phyloP scores from a whole-genome alignment of 2,888 invertebrate species.

The Caprella mutica region DNA sequence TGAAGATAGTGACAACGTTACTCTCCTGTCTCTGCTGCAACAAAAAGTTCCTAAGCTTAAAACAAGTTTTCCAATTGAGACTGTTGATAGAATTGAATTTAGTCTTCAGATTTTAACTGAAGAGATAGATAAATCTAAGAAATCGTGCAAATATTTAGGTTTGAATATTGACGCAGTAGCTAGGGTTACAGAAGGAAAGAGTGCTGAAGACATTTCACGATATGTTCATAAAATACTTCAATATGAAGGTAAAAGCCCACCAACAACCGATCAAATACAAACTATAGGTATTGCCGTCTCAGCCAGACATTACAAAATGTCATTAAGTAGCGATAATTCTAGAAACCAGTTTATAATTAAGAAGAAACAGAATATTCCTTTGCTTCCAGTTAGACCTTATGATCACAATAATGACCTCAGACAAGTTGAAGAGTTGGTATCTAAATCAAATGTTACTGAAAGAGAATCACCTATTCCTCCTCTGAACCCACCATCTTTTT shows the following conservation, averaged over 20 bases:
- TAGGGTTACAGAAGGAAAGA: not conserved
- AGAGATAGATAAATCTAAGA: not conserved
- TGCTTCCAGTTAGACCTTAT: too few relatives aligned
- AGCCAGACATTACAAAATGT: slow-evolving; percentile 1
- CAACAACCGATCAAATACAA: not conserved
- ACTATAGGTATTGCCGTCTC: slow-evolving; percentile 2
- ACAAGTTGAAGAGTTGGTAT: too few relatives aligned
- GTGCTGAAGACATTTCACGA: not conserved
- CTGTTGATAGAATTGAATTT: not conserved
- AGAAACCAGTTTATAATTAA: too few relatives aligned
- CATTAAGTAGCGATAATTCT: not conserved
- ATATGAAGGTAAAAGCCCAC: not conserved
- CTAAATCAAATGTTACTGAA: too few relatives aligned
- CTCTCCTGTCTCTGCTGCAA: not conserved
- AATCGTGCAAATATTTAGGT: not conserved
- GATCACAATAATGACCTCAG: too few relatives aligned
- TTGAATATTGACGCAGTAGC: not conserved
- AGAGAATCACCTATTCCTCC: too few relatives aligned
- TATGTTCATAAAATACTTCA: not conserved
- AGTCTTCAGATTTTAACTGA: not conserved
- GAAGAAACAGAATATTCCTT: too few relatives aligned
- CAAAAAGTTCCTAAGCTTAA: slow-evolving; percentile 1
- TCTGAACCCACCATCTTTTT: too few relatives aligned
- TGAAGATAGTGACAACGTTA: not conserved
- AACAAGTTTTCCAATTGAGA: not conserved